A percentile compares a stretch with the other conserved stretches of the same genome.
phyloP scores from a whole-genome alignment of 2,888 invertebrate genomes.

The Abrostola tripartita region DNA sequence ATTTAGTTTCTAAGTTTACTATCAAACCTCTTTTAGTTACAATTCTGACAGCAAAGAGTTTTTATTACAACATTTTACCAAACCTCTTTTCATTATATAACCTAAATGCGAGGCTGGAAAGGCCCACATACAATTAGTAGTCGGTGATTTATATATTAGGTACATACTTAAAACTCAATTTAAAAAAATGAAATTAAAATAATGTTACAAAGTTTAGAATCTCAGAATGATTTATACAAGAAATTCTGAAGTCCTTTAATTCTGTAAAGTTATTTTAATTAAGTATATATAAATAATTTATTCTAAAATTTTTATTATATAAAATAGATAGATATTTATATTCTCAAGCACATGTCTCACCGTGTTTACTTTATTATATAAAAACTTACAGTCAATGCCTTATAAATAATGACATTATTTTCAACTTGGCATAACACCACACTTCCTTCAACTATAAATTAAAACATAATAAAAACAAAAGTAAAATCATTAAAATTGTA shows the following conservation, averaged over 20 bases:
- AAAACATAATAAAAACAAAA: not conserved
- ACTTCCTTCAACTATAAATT: not conserved
- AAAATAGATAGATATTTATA: slow-evolving; percentile 2
- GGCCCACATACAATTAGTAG: not conserved
- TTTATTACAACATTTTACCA: not conserved
- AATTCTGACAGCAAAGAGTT: slow-evolving; percentile 1
- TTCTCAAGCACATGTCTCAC: slow-evolving; percentile 51
- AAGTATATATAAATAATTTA: slow-evolving; percentile 6
- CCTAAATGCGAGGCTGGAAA: not conserved
- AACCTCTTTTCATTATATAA: not conserved
- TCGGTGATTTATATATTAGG: not conserved
- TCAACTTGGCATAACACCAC: slow-evolving; percentile 22
- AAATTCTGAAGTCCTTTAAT: not conserved
- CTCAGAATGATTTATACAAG: not conserved
- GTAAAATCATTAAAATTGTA: slow-evolving; percentile 15
- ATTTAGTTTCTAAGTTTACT: too few species aligned
- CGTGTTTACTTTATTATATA: slow-evolving; percentile 8
- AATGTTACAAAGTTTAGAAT: not conserved
- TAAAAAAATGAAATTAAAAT: not conserved
- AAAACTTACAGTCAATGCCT: not conserved
- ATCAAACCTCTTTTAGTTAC: too few species aligned
- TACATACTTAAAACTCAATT: not conserved
- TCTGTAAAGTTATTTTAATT: slow-evolving; percentile 23
- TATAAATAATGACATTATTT: slow-evolving; percentile 27
- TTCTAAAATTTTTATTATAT: not conserved